Evolutionary conservation across 2,113 vertebrate genomes (phyloP), one percentile per base, ranked within the genome.

Genomic region (Phycodurus eques): DNA sequence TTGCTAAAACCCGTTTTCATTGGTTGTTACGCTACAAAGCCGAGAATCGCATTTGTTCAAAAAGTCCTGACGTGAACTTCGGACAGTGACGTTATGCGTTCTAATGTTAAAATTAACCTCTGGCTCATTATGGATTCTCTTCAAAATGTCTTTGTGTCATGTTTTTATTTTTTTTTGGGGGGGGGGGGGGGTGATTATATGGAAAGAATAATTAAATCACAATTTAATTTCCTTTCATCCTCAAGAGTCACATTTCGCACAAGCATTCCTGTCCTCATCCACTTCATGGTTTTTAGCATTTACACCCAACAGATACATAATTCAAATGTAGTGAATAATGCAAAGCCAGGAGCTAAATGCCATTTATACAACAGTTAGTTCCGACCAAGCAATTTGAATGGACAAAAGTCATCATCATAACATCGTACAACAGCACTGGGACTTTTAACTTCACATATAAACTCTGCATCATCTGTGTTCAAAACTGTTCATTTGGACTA

Each of bases 191-290:
- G 1, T 27, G 27, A 27, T 39, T 39, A 5, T 39, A 43, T 17
- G n/a, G 2, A 47, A 54, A 65, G 20, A 69, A 72, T 64, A 43
- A 60, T 62, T 61, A 35, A 56, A 67, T 59, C 8, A 22, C 15
- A 20, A 31, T 17, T 61, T 71, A 1, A 14, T 27, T 10, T 64
- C 1, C 35, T 42, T 62, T 67, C 46, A 13, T 47, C 17, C 43
- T 6, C 8, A 19, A 47, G 43, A 60, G 59, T 35, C 59, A 15
- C 31, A 4, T 33, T 61, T 31, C 1, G 31, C 8, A 6, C 43
- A 31, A 47, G 3, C 22, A 1, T 46, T 47, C n/a, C 6, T 8
- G 22, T 66, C n/a, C 13, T 31, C n/a, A n/a, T 5, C 43, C n/a
- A 47, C n/a, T n/a, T 27, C 8, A 31, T 19, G n/a, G 14, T 47